These are phyloP conservation scores for Brachypterus glaber DNA, from an alignment of 2,888 invertebrate species.

Conservation along the genomic window DNA sequence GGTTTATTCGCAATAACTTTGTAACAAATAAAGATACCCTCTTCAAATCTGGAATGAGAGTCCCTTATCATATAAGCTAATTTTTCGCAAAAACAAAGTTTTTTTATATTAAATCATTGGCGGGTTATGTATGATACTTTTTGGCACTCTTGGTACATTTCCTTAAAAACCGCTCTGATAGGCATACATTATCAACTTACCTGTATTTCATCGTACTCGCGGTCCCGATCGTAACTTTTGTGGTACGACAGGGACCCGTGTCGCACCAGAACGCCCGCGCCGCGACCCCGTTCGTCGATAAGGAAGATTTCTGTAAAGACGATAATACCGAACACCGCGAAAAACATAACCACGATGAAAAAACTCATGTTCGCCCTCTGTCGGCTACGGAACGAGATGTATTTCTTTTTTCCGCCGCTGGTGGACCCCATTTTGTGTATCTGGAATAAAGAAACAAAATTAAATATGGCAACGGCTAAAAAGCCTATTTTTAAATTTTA, in stretches of 20 bases:
- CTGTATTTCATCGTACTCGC: constrained; percentile 59
- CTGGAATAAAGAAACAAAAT: constrained; percentile 8
- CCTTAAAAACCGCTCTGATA: no score
- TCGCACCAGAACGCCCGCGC: constrained; percentile 44
- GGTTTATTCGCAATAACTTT: no score
- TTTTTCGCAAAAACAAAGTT: no score
- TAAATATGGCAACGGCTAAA: constrained; percentile 6
- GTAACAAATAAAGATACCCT: no score
- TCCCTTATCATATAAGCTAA: no score
- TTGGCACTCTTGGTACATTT: no score
- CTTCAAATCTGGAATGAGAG: no score
- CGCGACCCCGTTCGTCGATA: constrained; percentile 53
- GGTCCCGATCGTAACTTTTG: constrained; percentile 46
- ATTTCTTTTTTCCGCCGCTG: constrained; percentile 31
- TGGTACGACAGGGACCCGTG: constrained; percentile 46
- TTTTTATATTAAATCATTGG: no score
- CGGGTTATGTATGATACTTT: no score
- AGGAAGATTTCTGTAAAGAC: constrained; percentile 76
- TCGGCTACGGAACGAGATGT: constrained; percentile 45
- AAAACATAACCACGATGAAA: constrained; percentile 83
- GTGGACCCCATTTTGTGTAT: constrained; percentile 33
- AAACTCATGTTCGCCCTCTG: constrained; percentile 83
- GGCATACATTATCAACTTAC: no score
- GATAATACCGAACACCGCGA: constrained; percentile 79
- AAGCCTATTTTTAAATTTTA: no score